These are phyloP conservation scores for Scylla paramamosain DNA, from an alignment of 1,140 invertebrate species.

Conservation along the genomic window DNA sequence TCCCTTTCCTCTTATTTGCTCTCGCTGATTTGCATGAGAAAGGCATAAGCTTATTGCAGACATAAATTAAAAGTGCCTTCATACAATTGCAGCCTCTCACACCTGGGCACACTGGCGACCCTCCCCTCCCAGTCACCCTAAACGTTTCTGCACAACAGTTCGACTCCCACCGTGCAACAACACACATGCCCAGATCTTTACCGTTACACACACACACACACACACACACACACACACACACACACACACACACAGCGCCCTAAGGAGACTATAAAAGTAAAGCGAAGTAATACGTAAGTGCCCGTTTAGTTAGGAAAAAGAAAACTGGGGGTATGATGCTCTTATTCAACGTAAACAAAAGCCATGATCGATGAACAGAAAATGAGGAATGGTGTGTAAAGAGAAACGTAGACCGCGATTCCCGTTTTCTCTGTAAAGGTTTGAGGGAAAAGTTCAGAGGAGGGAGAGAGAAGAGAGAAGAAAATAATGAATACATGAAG, in stretches of 20 bases:
- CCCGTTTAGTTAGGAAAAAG: too few species aligned
- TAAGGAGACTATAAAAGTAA: too few species aligned
- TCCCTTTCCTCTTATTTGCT: conserved; percentile 23
- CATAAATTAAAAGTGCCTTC: conserved; percentile 60
- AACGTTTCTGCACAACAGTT: not conserved
- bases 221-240: too few species aligned
- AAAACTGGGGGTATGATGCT: too few species aligned
- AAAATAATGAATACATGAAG: not conserved
- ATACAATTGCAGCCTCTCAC: conserved; percentile 37
- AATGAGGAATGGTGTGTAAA: too few species aligned
- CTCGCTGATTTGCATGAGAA: conserved; percentile 51
- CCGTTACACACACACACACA: too few species aligned
- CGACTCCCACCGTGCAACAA: not conserved
- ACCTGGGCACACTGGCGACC: conserved; percentile 32
- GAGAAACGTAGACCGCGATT: not conserved
- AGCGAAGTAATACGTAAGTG: too few species aligned
- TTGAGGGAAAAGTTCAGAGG: conserved; percentile 10
- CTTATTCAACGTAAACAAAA: too few species aligned
- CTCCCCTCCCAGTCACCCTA: not conserved
- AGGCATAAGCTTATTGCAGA: conserved; percentile 60
- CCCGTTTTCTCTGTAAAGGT: conserved; percentile 29
- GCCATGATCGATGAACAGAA: too few species aligned
- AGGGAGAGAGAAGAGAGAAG: not conserved
- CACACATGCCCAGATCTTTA: not conserved
- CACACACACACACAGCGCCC: too few species aligned